These are phyloP conservation scores for Echinarachnius parma DNA, from an alignment of 53 echinoderm and acorn worm genomes.

Conservation along the genomic window DNA sequence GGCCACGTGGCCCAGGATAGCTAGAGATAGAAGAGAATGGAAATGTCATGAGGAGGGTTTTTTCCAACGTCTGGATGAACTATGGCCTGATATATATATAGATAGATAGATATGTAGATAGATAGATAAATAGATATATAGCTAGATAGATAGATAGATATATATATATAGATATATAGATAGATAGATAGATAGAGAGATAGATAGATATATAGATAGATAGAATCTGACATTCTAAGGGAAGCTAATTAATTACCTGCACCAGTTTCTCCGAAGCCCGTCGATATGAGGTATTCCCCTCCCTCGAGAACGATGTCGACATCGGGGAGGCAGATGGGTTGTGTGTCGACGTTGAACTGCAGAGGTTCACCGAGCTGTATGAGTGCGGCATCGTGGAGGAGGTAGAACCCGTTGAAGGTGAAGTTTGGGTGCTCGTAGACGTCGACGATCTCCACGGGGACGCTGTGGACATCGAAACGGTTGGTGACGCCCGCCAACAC, in stretches of 20 bases:
- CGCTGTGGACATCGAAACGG: slow-evolving; percentile 5
- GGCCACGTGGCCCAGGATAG: too few species aligned
- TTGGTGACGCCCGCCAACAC: slow-evolving; percentile 25
- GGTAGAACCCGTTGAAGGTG: slow-evolving; percentile 13
- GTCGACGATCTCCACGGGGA: slow-evolving; percentile 12
- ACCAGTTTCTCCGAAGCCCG: slow-evolving; percentile 37
- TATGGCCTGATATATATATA: too few species aligned
- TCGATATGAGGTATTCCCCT: slow-evolving; percentile 19
- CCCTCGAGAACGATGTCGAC: slow-evolving; percentile 10
- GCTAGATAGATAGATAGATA: too few species aligned
- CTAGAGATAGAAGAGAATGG: too few species aligned
- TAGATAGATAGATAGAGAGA: too few species aligned
- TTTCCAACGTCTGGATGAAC: too few species aligned
- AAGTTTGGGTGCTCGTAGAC: slow-evolving; percentile 34
- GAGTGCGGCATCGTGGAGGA: slow-evolving; percentile 17
- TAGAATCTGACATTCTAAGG: too few species aligned
- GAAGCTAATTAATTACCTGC: slow-evolving; percentile 29
- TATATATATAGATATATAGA: too few species aligned
- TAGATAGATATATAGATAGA: too few species aligned
- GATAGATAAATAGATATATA: too few species aligned
- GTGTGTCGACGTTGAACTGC: background rate
- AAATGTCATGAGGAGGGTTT: too few species aligned
- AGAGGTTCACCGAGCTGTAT: slow-evolving; percentile 20
- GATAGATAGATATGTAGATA: too few species aligned
- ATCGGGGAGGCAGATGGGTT: slow-evolving; percentile 25